Conservation (phyloP, 2,888 invertebrate genomes). For the Ischnus inquisitorius region DNA sequence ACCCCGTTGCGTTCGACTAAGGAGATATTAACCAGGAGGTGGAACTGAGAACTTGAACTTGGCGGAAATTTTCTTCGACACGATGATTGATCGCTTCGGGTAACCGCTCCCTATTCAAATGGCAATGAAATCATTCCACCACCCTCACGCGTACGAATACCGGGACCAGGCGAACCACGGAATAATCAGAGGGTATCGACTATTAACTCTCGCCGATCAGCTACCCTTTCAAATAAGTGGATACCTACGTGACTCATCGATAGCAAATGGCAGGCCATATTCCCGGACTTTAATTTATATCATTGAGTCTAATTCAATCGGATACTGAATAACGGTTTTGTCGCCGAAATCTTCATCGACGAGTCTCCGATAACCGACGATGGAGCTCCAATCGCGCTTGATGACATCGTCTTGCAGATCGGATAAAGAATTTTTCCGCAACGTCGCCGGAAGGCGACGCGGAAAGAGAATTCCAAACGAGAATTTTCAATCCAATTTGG, state of each 20-base stretch:
- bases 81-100: constrained; percentile 41
- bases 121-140: constrained; percentile 59
- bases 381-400: no score
- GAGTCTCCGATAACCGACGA: no score
- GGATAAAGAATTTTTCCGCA: no score
- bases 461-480: no score
- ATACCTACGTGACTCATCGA: constrained; percentile 68
- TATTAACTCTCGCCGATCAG: constrained; percentile 60
- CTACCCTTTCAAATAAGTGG: constrained; percentile 56
- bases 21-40: not conserved
- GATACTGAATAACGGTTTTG: not conserved
- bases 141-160: constrained; percentile 40
- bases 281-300: constrained; percentile 9
- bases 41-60: constrained; percentile 31
- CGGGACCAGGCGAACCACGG: not conserved
- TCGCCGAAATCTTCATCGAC: no score
- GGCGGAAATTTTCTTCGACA: constrained; percentile 12
- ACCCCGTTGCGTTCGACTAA: not conserved
- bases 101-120: constrained; percentile 45
- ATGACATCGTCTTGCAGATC: no score
- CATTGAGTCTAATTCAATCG: constrained; percentile 44
- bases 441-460: no score
- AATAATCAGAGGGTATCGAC: constrained; percentile 57
- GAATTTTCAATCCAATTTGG: no score
- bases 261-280: constrained; percentile 40